A percentile compares a stretch with the other conserved stretches of the same genome.
Conservation (phyloP, 2,113 vertebrate genomes). For the Pedetes capensis region DNA sequence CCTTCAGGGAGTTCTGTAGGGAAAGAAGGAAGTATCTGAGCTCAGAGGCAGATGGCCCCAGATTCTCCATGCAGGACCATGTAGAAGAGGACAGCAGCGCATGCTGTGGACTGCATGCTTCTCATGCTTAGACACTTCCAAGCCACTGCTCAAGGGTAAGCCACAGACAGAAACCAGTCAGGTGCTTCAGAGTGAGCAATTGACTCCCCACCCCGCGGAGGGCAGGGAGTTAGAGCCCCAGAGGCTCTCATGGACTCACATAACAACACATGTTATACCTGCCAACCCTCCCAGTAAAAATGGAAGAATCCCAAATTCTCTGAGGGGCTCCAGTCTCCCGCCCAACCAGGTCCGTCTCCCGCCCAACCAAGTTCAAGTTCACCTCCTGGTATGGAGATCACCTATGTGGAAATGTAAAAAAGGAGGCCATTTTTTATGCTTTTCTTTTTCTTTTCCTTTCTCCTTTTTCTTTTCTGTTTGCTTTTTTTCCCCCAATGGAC, state of each 20-base stretch:
- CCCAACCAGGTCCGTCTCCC: conserved; percentile 90
- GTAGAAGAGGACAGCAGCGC: conserved; percentile 80
- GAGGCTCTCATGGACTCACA: conserved; percentile 88
- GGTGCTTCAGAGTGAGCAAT: conserved; percentile 84
- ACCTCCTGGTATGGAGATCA: conserved; percentile 87
- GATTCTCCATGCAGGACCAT: conserved; percentile 82
- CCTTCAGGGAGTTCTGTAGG: conserved; percentile 89
- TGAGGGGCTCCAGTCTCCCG: conserved; percentile 90
- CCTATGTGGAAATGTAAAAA: conserved; percentile 88
- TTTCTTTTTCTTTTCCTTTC: conserved; percentile 12
- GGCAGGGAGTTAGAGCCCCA: conserved; percentile 77
- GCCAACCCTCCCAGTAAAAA: conserved; percentile 90
- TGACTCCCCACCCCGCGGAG: conserved; percentile 82
- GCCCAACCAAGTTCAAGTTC: conserved; percentile 88
- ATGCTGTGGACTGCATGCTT: conserved; percentile 86
- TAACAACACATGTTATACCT: conserved; percentile 89
- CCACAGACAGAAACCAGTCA: conserved; percentile 88
- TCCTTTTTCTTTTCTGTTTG: not conserved
- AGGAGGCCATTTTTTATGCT: conserved; percentile 86
- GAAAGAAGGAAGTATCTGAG: conserved; percentile 62
- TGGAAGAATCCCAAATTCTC: conserved; percentile 89
- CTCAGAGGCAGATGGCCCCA: conserved; percentile 34
- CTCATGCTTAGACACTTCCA: conserved; percentile 88
- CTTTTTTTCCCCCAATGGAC: not conserved
- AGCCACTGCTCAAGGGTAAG: conserved; percentile 88